Evolutionary conservation across 2,113 vertebrate species (phyloP).

Genomic region (Marmota monax): DNA sequence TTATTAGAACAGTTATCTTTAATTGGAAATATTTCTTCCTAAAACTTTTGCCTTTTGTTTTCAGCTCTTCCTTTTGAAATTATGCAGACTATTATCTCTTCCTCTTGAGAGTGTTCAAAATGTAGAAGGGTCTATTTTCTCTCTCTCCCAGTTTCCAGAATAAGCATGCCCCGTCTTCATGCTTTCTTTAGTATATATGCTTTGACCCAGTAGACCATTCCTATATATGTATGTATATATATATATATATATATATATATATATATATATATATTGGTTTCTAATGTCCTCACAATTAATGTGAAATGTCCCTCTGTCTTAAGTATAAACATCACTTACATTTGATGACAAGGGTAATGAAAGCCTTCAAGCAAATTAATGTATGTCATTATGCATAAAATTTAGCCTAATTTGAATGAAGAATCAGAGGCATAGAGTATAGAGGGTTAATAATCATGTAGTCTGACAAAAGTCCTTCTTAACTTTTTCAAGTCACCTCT

Average conservation of each 20-base stretch:
- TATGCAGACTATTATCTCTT: not conserved
- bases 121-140: not conserved
- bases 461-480: slow-evolving; percentile 67
- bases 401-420: slow-evolving; percentile 29
- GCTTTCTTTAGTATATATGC: not conserved
- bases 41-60: not conserved
- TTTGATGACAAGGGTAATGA: slow-evolving; percentile 58
- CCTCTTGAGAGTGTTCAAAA: not conserved
- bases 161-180: not conserved
- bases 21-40: not conserved
- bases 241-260: not conserved
- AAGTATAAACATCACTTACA: slow-evolving; percentile 50
- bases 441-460: slow-evolving; percentile 51
- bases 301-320: not conserved
- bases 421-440: slow-evolving; percentile 30
- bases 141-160: not conserved
- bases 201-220: not conserved
- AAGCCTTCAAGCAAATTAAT: slow-evolving; percentile 66
- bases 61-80: not conserved
- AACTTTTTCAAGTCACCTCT: slow-evolving; percentile 64
- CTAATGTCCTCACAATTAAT: not conserved
- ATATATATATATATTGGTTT: not conserved
- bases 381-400: slow-evolving; percentile 9
- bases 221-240: not conserved
- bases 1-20: not conserved